Conservation (phyloP, 2,888 invertebrate genomes). For the Diadegma fenestrale region DNA sequence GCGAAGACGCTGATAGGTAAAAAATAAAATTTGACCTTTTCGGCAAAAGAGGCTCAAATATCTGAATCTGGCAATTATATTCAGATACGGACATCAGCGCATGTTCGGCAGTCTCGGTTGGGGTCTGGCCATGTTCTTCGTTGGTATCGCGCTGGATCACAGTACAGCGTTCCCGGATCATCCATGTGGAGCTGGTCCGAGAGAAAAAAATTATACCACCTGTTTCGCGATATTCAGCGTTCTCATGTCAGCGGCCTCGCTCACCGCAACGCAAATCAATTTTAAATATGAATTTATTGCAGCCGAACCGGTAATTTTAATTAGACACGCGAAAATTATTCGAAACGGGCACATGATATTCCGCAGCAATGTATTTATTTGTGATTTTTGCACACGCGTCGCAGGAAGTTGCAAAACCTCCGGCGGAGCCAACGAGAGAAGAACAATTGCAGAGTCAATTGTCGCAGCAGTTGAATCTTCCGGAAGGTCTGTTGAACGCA, state of each 20-base stretch:
- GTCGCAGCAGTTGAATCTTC: constrained; percentile 93
- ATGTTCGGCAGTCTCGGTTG: constrained; percentile 99
- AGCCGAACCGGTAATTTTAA: constrained; percentile 80
- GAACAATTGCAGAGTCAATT: constrained; percentile 94
- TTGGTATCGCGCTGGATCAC: constrained; percentile 98
- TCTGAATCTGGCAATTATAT: no score
- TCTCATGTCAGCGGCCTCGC: constrained; percentile 97
- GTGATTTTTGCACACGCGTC: not conserved
- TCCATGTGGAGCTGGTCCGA: constrained; percentile 94
- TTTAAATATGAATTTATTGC: constrained; percentile 85
- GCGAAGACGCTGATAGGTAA: constrained; percentile 93
- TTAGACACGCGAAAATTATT: no score
- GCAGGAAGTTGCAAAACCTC: constrained; percentile 82
- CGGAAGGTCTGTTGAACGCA: constrained; percentile 89
- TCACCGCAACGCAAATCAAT: constrained; percentile 95
- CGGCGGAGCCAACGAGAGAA: constrained; percentile 87
- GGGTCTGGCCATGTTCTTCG: constrained; percentile 99
- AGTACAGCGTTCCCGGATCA: constrained; percentile 97
- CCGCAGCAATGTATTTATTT: no score
- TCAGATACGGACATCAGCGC: constrained; percentile 96
- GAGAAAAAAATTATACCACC: constrained; percentile 99
- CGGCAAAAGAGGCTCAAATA: no score
- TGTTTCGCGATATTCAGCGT: constrained; percentile 99
- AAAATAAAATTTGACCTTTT: not conserved
- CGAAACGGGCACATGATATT: no score